Evolutionary conservation across 2,888 invertebrate genomes (phyloP).

Genomic region (Eilema griseolum): DNA sequence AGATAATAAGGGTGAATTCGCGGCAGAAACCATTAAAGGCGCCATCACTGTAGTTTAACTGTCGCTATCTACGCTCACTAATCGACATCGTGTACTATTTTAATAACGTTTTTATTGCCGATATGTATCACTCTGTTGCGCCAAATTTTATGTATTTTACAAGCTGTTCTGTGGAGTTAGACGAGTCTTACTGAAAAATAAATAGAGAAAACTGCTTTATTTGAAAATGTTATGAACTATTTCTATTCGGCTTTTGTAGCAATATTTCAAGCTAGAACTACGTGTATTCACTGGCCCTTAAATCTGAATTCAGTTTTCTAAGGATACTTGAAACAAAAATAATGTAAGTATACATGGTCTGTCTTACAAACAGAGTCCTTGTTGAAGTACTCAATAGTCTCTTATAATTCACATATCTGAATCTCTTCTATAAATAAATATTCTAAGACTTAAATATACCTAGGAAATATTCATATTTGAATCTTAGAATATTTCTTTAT

Average conservation of each 20-base stretch:
- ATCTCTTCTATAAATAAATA: too few species aligned
- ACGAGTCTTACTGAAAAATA: conserved; percentile 7
- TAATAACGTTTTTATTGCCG: conserved; percentile 70
- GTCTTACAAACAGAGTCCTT: neutral
- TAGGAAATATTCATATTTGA: too few species aligned
- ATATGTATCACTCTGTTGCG: conserved; percentile 47
- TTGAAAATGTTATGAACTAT: conserved; percentile 1
- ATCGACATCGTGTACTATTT: conserved; percentile 74
- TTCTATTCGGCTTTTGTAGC: neutral
- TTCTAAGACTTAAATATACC: too few species aligned
- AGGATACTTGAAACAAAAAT: neutral
- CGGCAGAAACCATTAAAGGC: conserved; percentile 81
- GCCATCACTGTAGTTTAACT: conserved; percentile 74
- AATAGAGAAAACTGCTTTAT: conserved; percentile 3
- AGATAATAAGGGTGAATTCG: conserved; percentile 84
- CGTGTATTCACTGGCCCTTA: neutral
- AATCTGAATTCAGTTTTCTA: neutral
- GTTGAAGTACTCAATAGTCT: neutral
- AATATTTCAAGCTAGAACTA: neutral
- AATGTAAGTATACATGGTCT: neutral
- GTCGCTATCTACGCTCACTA: conserved; percentile 72
- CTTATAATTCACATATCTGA: neutral
- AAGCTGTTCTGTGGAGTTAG: conserved; percentile 18
- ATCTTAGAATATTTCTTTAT: too few species aligned
- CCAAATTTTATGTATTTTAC: conserved; percentile 38